A percentile compares a stretch with the other conserved stretches of the same genome.
phyloP scores from a whole-genome alignment of 2,888 invertebrate genomes.

The Hirtodrosophila duncani region DNA sequence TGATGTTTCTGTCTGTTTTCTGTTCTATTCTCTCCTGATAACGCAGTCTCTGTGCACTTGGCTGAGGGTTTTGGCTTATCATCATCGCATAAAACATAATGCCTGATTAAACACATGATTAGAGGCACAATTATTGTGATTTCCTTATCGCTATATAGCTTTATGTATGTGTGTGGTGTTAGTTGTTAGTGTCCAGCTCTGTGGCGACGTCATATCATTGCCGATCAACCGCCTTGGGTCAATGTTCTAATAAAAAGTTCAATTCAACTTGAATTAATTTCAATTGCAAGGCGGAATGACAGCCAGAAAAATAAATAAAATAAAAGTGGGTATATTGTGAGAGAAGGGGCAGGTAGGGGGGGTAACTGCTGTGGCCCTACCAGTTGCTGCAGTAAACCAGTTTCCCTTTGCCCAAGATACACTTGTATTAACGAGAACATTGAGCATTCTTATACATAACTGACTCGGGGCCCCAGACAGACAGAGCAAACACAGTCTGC shows the following conservation, averaged over 20 bases:
- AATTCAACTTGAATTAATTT: slow-evolving; percentile 70
- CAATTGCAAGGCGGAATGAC: slow-evolving; percentile 55
- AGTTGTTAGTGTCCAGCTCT: background rate
- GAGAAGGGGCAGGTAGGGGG: background rate
- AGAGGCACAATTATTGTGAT: slow-evolving; percentile 43
- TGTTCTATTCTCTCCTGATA: slow-evolving; percentile 10
- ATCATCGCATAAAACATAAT: slow-evolving; percentile 40
- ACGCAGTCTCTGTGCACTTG: background rate
- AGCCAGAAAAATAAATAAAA: background rate
- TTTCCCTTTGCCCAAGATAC: too few relatives aligned
- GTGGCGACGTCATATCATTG: slow-evolving; percentile 16
- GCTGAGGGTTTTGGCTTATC: slow-evolving; percentile 31
- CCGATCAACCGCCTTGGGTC: slow-evolving; percentile 45
- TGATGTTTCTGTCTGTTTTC: too few relatives aligned
- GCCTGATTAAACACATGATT: slow-evolving; percentile 66
- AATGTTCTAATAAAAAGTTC: slow-evolving; percentile 67
- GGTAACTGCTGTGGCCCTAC: too few relatives aligned
- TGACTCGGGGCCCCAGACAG: too few relatives aligned
- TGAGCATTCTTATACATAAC: too few relatives aligned
- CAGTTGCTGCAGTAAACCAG: too few relatives aligned
- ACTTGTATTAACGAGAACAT: too few relatives aligned
- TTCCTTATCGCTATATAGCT: background rate
- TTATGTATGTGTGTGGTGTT: background rate
- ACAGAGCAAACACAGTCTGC: too few relatives aligned
- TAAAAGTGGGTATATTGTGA: background rate